Conservation (phyloP, 1,140 invertebrate species). For the Melipona quadrifasciata region DNA sequence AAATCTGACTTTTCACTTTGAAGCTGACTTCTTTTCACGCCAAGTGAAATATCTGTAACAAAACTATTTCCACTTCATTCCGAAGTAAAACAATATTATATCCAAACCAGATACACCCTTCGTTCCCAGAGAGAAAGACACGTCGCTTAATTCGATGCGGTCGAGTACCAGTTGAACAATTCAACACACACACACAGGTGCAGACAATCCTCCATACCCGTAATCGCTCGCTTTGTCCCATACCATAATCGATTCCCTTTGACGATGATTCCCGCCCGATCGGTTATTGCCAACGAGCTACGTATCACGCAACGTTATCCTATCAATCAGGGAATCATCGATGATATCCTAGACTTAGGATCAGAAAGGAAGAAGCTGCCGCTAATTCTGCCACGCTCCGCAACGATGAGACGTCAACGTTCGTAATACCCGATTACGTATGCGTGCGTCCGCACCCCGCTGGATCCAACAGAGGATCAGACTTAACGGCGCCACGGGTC, state of each 20-base stretch:
- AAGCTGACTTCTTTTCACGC: no score
- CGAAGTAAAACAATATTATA: no score
- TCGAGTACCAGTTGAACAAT: no score
- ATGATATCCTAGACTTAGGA: neutral
- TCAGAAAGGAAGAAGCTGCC: constrained; percentile 19
- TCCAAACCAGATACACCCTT: no score
- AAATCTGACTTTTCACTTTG: no score
- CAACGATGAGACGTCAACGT: constrained; percentile 23
- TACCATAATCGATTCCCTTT: neutral
- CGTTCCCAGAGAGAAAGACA: no score
- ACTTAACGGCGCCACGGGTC: constrained; percentile 34
- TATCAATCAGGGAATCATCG: neutral
- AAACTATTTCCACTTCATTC: no score
- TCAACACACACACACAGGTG: no score
- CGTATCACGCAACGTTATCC: neutral
- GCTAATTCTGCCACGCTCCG: constrained; percentile 30
- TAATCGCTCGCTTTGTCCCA: neutral
- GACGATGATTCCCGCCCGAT: neutral
- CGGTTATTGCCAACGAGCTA: neutral
- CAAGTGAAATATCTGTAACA: no score
- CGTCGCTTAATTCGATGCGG: no score
- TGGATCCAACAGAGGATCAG: constrained; percentile 25
- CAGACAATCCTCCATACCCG: no score
- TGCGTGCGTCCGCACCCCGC: constrained; percentile 25
- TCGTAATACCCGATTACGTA: constrained; percentile 60